A percentile compares a stretch with the other conserved stretches of the same genome.
These are phyloP conservation scores for Sminthurides bifidus DNA, from an alignment of 1,140 invertebrate genomes.

Conservation along the genomic window DNA sequence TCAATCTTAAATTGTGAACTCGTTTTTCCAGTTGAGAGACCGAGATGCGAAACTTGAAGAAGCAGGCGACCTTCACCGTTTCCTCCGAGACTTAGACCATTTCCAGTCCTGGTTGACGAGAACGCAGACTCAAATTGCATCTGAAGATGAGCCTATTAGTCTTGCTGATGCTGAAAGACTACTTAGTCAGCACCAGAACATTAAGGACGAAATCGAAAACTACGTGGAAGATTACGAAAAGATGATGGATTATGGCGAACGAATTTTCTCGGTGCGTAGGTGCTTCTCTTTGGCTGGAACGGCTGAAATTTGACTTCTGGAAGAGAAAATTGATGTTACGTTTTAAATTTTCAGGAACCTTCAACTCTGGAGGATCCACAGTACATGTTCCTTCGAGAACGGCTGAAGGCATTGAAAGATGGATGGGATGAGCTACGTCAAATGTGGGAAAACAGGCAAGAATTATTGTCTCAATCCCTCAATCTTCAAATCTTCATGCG, in stretches of 20 bases:
- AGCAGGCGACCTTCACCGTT: constrained; percentile 93
- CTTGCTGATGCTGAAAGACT: constrained; percentile 93
- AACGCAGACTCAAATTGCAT: constrained; percentile 94
- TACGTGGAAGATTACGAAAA: constrained; percentile 95
- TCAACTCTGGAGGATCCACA: constrained; percentile 86
- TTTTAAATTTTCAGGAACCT: constrained; percentile 44
- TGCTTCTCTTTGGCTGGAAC: constrained; percentile 7
- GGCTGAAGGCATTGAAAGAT: constrained; percentile 92
- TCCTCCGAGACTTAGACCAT: constrained; percentile 96
- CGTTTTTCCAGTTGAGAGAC: constrained; percentile 62
- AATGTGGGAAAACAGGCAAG: constrained; percentile 99
- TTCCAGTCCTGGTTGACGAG: constrained; percentile 99
- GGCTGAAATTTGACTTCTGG: not conserved
- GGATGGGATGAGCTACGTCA: constrained; percentile 97
- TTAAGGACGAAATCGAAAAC: constrained; percentile 97
- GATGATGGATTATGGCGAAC: constrained; percentile 99
- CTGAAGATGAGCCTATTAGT: constrained; percentile 93
- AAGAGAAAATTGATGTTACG: not conserved
- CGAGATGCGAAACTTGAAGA: constrained; percentile 96
- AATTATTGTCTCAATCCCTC: constrained; percentile 83
- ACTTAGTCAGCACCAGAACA: constrained; percentile 90
- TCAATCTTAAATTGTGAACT: not conserved
- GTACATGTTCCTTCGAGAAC: constrained; percentile 95
- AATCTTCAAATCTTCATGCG: constrained; percentile 90
- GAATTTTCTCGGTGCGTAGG: constrained; percentile 71